These are phyloP conservation scores for Uropetala carovei DNA, from an alignment of 2,888 invertebrate genomes.

Conservation along the genomic window DNA sequence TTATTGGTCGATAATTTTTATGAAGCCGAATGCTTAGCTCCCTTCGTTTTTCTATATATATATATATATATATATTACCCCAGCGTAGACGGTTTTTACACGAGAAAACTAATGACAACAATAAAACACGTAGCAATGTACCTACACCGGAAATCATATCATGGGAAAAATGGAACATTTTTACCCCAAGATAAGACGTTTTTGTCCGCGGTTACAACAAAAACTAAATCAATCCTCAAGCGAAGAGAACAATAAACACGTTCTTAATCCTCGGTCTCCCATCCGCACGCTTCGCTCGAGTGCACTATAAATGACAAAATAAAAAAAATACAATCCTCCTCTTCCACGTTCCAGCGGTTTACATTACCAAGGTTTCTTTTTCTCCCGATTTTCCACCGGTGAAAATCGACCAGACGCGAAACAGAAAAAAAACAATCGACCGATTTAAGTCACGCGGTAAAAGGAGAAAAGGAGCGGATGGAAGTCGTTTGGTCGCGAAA, in stretches of 20 bases:
- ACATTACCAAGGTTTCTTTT: background rate
- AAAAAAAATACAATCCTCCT: background rate
- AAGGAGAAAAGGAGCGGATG: background rate
- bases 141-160: too few species aligned
- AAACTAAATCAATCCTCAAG: too few species aligned
- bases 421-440: background rate
- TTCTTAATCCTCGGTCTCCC: background rate
- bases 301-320: background rate
- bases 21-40: too few species aligned
- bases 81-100: too few species aligned
- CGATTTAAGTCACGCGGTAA: background rate
- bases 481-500: background rate
- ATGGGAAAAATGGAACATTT: too few species aligned
- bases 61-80: too few species aligned
- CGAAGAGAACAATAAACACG: background rate
- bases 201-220: too few species aligned
- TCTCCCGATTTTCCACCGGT: background rate
- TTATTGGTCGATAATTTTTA: too few species aligned
- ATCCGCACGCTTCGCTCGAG: background rate
- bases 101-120: too few species aligned
- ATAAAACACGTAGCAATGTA: too few species aligned
- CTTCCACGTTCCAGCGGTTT: conserved; percentile 6
- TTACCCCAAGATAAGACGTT: too few species aligned
- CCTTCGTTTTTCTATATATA: too few species aligned
- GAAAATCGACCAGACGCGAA: background rate